Evolutionary conservation across 2,113 vertebrate species (phyloP).

Genomic region (Onychostoma macrolepis): DNA sequence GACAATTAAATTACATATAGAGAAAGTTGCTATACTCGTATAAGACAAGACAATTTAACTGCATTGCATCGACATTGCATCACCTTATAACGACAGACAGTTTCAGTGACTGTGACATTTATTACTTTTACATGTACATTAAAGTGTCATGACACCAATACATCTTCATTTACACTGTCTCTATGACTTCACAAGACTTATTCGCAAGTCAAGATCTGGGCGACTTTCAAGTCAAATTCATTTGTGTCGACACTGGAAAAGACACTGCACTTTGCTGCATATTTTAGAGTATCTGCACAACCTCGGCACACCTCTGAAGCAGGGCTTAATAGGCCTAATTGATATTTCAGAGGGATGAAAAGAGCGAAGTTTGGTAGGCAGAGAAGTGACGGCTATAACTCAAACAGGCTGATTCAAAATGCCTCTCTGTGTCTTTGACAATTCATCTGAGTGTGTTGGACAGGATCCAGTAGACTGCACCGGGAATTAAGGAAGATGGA

Average conservation of each 20-base stretch:
- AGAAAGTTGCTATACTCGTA: not conserved
- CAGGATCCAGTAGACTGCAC: slow-evolving; percentile 47
- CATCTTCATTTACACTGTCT: slow-evolving; percentile 10
- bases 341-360: slow-evolving; percentile 42
- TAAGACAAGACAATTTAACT: not conserved
- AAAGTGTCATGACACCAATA: not conserved
- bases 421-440: slow-evolving; percentile 50
- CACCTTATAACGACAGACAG: not conserved
- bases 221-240: slow-evolving; percentile 24
- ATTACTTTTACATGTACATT: not conserved
- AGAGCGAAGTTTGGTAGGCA: slow-evolving; percentile 25
- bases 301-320: slow-evolving; percentile 13
- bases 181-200: not conserved
- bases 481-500: slow-evolving; percentile 60
- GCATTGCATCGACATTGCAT: slow-evolving; percentile 6
- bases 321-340: slow-evolving; percentile 24
- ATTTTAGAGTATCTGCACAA: slow-evolving; percentile 3
- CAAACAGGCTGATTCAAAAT: slow-evolving; percentile 41
- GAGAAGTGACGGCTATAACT: slow-evolving; percentile 40
- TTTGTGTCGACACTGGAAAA: slow-evolving; percentile 31
- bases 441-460: slow-evolving; percentile 51
- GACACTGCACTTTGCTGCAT: slow-evolving; percentile 2
- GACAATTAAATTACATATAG: not conserved
- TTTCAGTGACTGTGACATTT: not conserved
- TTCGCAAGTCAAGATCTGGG: not conserved